phyloP scores from a whole-genome alignment of 2,113 vertebrate species.

The Tursiops truncatus region DNA sequence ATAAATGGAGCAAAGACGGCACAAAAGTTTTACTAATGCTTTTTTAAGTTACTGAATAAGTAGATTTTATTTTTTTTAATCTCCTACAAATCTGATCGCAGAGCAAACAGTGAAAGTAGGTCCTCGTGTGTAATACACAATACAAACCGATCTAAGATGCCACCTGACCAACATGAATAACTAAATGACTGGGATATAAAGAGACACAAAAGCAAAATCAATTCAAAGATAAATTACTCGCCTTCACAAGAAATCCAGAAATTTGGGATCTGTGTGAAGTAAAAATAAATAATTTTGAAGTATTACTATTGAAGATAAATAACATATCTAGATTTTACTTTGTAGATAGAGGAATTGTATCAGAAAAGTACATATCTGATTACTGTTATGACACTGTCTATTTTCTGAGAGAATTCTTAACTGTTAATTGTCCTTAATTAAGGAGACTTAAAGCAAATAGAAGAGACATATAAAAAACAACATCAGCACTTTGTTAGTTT shows the following conservation, averaged over 20 bases:
- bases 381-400: not conserved
- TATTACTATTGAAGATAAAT: not conserved
- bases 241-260: slow-evolving; percentile 4
- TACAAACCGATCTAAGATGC: not conserved
- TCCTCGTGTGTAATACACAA: not conserved
- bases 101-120: not conserved
- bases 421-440: slow-evolving; percentile 40
- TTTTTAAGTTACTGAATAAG: slow-evolving; percentile 23
- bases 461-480: slow-evolving; percentile 40
- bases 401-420: slow-evolving; percentile 42
- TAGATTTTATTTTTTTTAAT: not conserved
- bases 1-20: slow-evolving; percentile 26
- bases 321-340: not conserved
- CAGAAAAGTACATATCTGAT: not conserved
- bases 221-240: not conserved
- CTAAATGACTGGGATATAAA: not conserved
- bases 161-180: not conserved
- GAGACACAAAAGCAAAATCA: not conserved
- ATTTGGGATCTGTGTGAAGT: not conserved
- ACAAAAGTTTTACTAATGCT: slow-evolving; percentile 28
- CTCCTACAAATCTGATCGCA: not conserved
- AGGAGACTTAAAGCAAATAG: slow-evolving; percentile 34
- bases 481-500: not conserved
- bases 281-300: slow-evolving; percentile 47
- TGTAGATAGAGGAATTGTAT: not conserved